phyloP scores from a whole-genome alignment of 1,140 invertebrate species.

The Diachasma alloeum region DNA sequence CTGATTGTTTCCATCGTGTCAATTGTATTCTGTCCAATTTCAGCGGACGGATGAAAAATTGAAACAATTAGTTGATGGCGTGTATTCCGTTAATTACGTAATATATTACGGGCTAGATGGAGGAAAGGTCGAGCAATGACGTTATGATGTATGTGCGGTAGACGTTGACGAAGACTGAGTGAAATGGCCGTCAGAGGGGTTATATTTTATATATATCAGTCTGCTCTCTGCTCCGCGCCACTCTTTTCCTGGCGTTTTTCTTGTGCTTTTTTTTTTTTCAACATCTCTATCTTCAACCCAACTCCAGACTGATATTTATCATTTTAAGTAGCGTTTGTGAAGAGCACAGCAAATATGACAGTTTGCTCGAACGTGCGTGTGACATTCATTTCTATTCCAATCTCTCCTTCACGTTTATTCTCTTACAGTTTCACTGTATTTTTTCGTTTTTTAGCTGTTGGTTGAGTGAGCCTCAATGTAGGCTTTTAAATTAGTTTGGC shows the following conservation, averaged over 20 bases:
- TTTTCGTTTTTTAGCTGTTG: background rate
- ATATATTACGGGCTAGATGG: background rate
- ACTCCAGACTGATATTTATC: constrained; percentile 24
- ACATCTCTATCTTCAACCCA: background rate
- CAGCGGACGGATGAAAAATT: background rate
- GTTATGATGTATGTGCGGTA: background rate
- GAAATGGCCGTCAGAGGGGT: background rate
- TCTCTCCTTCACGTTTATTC: background rate
- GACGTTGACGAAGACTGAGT: constrained; percentile 32
- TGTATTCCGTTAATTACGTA: constrained; percentile 18
- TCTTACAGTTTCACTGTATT: background rate
- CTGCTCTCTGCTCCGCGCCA: background rate
- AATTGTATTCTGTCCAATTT: constrained; percentile 1
- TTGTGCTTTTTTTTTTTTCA: constrained; percentile 6
- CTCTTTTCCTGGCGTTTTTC: background rate
- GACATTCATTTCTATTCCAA: constrained; percentile 3
- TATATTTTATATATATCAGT: constrained; percentile 9
- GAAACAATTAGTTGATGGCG: constrained; percentile 16
- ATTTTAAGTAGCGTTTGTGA: constrained; percentile 20
- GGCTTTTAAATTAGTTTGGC: too few relatives aligned
- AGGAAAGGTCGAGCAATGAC: background rate
- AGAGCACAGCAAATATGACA: constrained; percentile 23
- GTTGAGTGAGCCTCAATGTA: background rate
- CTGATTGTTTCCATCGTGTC: background rate
- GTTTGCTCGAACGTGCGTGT: constrained; percentile 1